Base-by-base conservation (phyloP, 2,113 vertebrate genomes). In the Callopanchax toddi region DNA sequence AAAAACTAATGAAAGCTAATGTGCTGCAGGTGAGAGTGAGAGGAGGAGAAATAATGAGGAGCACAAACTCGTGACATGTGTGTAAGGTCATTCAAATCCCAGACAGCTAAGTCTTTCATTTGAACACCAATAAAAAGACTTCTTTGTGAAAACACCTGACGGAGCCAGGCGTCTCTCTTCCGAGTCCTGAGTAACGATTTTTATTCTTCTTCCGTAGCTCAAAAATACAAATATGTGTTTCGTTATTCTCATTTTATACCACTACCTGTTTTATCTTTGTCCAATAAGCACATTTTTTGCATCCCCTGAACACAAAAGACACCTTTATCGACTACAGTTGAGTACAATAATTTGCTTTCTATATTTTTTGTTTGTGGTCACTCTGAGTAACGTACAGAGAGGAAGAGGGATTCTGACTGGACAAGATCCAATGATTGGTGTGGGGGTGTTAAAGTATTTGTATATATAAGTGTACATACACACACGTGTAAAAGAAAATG, bases 291-390 rank as follows among this genome's bases (percentile, higher is more conserved):
- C n/a, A 32, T 10, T 25, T n/a, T 57, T 23, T 57, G 15, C 55
- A 21, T 51, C 22, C 43, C 34, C 21, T 22, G 45, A 29, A 74
- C 39, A 45, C 45, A 39, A 55, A 23, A 54, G 45, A 50, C 7
- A 49, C 32, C 22, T 23, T 2, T 48, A 60, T 32, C 69, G 45
- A 63, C 46, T 68, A 37, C 21, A 29, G 23, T 26, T 6, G 29
- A 0, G 1, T 17, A 39, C 16, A 11, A 3, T 2, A 34, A 44
- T 60, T 36, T 60, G 65, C 42, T 49, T 65, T 67, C 62, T 52
- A 54, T 8, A 43, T 44, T n/a, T 53, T 64, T 57, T 62, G 67
- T 62, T 63, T 76, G 56, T 53, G 50, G 74, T 76, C 62, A 66
- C 64, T 26, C 26, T 26, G 26, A 26, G 26, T 6, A 26, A 6